Conservation (phyloP, 1,140 invertebrate genomes). For the Whitmania pigra region DNA sequence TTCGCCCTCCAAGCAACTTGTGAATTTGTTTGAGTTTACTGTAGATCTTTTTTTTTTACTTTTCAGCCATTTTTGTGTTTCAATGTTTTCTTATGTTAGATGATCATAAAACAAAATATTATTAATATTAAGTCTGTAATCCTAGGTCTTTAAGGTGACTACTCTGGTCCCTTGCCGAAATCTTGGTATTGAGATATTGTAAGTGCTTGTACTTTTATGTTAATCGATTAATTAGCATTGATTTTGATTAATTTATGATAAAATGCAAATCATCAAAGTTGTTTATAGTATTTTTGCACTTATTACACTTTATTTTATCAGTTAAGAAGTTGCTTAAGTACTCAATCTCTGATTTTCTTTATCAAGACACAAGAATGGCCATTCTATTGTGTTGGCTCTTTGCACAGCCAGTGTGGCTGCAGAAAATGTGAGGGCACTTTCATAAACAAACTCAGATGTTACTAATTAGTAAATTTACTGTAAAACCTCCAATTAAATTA, state of each 20-base stretch:
- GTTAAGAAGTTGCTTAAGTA: not conserved
- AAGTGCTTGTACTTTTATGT: not conserved
- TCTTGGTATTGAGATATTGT: conserved; percentile 5
- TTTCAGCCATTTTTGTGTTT: no score
- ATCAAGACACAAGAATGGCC: conserved; percentile 15
- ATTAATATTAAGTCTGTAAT: conserved; percentile 2
- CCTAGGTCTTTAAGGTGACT: not conserved
- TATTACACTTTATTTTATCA: not conserved
- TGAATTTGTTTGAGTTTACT: no score
- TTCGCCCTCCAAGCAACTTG: no score
- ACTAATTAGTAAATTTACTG: not conserved
- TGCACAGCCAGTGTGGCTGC: conserved; percentile 20
- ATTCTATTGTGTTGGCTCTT: conserved; percentile 16
- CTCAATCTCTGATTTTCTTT: no score
- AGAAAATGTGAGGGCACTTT: conserved; percentile 20
- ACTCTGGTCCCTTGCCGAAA: not conserved
- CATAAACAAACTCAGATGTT: not conserved
- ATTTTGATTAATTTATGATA: not conserved
- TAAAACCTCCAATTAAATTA: not conserved
- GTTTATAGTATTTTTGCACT: not conserved
- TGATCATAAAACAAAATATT: conserved; percentile 3
- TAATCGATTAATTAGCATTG: conserved; percentile 10
- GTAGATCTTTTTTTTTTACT: no score
- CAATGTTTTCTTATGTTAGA: not conserved
- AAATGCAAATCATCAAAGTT: not conserved